A percentile compares a stretch with the other conserved stretches of the same genome.
phyloP scores from a whole-genome alignment of 1,140 invertebrate species.

The Homalodisca vitripennis region DNA sequence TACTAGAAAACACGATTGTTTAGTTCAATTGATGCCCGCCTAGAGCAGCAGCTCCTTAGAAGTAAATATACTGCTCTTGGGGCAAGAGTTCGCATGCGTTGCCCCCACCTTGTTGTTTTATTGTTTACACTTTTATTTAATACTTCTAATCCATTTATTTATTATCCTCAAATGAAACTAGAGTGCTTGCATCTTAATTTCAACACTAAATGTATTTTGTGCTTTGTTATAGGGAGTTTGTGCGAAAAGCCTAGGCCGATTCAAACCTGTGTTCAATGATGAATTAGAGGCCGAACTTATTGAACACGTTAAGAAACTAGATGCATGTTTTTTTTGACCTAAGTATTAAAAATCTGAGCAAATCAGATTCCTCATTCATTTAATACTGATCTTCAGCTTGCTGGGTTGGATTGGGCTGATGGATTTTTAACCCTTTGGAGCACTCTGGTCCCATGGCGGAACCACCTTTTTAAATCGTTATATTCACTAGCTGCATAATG shows the following conservation, averaged over 20 bases:
- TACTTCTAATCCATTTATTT: background rate
- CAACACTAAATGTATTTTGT: background rate
- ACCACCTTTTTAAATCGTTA: too few relatives aligned
- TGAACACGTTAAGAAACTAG: too few relatives aligned
- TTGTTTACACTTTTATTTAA: background rate
- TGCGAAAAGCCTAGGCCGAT: background rate
- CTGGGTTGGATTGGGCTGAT: slow-evolving; percentile 7
- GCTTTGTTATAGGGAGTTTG: slow-evolving; percentile 10
- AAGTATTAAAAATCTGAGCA: too few relatives aligned
- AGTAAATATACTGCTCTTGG: background rate
- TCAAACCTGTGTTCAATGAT: slow-evolving; percentile 11
- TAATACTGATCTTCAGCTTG: background rate
- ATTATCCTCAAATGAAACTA: background rate
- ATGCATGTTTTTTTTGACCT: too few relatives aligned
- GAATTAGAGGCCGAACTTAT: too few relatives aligned
- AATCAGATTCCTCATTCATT: background rate
- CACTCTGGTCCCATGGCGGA: too few relatives aligned
- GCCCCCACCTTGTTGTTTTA: background rate
- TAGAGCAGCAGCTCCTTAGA: background rate
- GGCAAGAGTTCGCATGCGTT: slow-evolving; percentile 7
- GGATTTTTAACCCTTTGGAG: too few relatives aligned
- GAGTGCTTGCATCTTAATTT: background rate
- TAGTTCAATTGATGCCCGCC: background rate
- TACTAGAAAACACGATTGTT: background rate
- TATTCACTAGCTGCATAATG: too few relatives aligned